phyloP scores from a whole-genome alignment of 1,140 invertebrate species.

The Thaumetopoea pityocampa region DNA sequence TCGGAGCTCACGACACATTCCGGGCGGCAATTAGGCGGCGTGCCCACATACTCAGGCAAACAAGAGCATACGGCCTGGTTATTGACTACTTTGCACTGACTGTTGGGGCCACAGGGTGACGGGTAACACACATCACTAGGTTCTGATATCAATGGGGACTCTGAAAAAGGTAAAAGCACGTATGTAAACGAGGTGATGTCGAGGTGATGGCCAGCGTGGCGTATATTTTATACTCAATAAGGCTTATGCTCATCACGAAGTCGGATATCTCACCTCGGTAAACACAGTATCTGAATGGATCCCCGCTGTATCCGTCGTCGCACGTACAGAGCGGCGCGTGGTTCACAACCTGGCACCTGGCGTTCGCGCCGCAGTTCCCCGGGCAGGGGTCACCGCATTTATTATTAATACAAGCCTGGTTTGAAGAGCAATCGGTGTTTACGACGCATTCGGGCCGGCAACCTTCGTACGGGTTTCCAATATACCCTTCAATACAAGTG shows the following conservation, averaged over 20 bases:
- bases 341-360: constrained; percentile 82
- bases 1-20: constrained; percentile 80
- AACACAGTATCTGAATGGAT: constrained; percentile 82
- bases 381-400: constrained; percentile 81
- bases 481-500: constrained; percentile 79
- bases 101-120: constrained; percentile 81
- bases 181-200: no score
- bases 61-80: constrained; percentile 80
- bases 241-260: no score
- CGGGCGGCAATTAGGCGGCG: constrained; percentile 78
- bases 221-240: no score
- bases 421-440: constrained; percentile 82
- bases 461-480: constrained; percentile 85
- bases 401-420: constrained; percentile 77
- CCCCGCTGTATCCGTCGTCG: constrained; percentile 81
- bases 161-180: constrained; percentile 32
- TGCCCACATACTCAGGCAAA: constrained; percentile 77
- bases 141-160: constrained; percentile 33
- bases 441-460: constrained; percentile 82
- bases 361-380: constrained; percentile 78
- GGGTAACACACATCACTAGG: constrained; percentile 77
- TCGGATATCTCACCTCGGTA: constrained; percentile 53
- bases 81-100: constrained; percentile 77
- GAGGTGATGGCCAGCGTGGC: no score
- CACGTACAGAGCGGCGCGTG: constrained; percentile 81